Evolutionary conservation across 2,113 vertebrate species (phyloP).

Genomic region (Xerus inauris): DNA sequence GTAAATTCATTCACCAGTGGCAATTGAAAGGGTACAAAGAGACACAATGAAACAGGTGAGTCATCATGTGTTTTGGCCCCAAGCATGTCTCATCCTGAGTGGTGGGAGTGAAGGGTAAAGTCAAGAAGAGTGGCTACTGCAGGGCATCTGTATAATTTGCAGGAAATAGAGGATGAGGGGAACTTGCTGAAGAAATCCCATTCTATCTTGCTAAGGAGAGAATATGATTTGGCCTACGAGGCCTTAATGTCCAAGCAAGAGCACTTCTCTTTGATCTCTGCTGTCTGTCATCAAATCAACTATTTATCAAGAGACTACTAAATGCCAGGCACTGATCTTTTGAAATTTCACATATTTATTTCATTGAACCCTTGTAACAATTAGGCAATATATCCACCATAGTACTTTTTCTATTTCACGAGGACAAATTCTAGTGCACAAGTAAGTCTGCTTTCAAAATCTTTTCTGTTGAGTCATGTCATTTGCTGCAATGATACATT

Average conservation of each 20-base stretch:
- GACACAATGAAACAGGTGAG: background rate
- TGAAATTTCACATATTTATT: background rate
- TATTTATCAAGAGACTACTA: background rate
- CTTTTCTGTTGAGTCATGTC: constrained; percentile 25
- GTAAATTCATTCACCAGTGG: constrained; percentile 19
- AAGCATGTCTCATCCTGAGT: background rate
- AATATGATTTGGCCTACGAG: background rate
- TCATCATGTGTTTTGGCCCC: background rate
- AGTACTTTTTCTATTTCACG: background rate
- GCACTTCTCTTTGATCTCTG: background rate
- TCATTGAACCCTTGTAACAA: background rate
- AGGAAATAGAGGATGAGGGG: background rate
- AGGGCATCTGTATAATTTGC: background rate
- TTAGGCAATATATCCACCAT: background rate
- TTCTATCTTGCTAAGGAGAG: background rate
- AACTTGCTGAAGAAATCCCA: background rate
- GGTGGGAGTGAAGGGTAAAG: background rate
- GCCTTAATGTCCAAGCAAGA: background rate
- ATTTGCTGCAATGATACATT: background rate
- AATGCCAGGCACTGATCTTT: background rate
- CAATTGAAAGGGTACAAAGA: background rate
- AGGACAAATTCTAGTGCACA: background rate
- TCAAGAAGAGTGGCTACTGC: background rate
- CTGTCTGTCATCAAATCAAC: background rate
- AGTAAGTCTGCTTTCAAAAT: background rate